Evolutionary conservation across 1,140 invertebrate genomes (phyloP), one percentile per base, ranked within the genome.

Genomic region (Pachyrhynchus sulphureomaculatus): DNA sequence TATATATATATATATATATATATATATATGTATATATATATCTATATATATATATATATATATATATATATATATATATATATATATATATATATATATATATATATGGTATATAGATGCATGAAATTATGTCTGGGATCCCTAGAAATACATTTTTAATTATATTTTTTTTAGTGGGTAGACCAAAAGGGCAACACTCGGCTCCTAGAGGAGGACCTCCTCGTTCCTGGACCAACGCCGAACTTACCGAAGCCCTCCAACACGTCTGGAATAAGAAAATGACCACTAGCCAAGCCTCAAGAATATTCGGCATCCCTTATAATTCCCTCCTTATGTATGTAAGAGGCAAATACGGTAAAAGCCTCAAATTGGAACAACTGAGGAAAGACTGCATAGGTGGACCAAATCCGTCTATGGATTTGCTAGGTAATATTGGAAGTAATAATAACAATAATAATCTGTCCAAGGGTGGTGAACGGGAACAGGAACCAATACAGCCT

Each of bases 201-300:
- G 91, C 91, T 1, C 91, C 92, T 4, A 79, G 92, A 32, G 92
- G 92, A 6, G 92, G 91, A 1, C 92, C 91, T 0, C 92, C 92
- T 0, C 80, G 92, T 17, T 92, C 91, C 0, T 94, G 92, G 92
- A 93, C 91, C 13, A 94, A 94, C 77, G 88, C 88, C 0, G 92
- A 94, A 70, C 81, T 94, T 9, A 93, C 91, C 10, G 88, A 93
- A 76, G 91, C 91, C 0, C 79, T 94, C 12, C 90, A 92, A 68
- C 90, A 93, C 74, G 91, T 94, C 0, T 94, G 92, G 92, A 93
- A 93, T 75, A 93, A 93, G 71, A 93, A 92, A 72, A 93, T 94
- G 90, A 94, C 92, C n/a, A 94, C 92, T 1, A 93, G 90, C 61
- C 92, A 94, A 76, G 92, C 92, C 0, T 92, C 90, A 12, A 78